Evolutionary conservation across 2,888 invertebrate species (phyloP).

Genomic region (Agapetus fuscipes): DNA sequence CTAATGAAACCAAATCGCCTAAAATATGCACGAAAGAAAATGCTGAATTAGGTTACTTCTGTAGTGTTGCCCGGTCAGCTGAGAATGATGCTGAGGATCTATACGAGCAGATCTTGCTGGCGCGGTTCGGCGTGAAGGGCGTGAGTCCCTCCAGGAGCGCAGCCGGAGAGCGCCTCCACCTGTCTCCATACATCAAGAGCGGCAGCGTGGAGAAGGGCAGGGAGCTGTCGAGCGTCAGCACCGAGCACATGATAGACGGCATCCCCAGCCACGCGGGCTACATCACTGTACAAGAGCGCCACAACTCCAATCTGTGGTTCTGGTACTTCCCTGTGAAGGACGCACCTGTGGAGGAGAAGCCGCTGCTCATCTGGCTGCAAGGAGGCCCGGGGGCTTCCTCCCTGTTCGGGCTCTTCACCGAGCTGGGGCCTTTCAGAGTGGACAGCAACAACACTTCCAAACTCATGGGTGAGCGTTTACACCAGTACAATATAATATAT

Average conservation of each 20-base stretch:
- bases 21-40: no score
- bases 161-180: slow-evolving; percentile 44
- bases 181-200: slow-evolving; percentile 43
- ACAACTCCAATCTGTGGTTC: slow-evolving; percentile 72
- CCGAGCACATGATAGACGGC: slow-evolving; percentile 34
- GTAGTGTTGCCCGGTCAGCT: no score
- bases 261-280: slow-evolving; percentile 39
- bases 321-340: slow-evolving; percentile 72
- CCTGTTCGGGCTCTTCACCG: slow-evolving; percentile 48
- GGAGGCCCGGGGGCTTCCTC: slow-evolving; percentile 52
- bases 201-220: slow-evolving; percentile 43
- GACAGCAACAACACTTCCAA: slow-evolving; percentile 69
- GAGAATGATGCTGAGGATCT: no score
- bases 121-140: no score
- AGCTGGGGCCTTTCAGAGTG: slow-evolving; percentile 59
- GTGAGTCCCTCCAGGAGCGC: slow-evolving; percentile 11
- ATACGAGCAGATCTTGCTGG: no score
- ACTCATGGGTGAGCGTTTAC: no score
- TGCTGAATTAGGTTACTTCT: no score
- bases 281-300: slow-evolving; percentile 62
- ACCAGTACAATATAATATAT: no score
- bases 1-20: no score
- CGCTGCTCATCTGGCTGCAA: slow-evolving; percentile 50
- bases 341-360: slow-evolving; percentile 39
- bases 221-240: slow-evolving; percentile 35